phyloP scores from a whole-genome alignment of 1,140 invertebrate species.

The Drosophila funebris region DNA sequence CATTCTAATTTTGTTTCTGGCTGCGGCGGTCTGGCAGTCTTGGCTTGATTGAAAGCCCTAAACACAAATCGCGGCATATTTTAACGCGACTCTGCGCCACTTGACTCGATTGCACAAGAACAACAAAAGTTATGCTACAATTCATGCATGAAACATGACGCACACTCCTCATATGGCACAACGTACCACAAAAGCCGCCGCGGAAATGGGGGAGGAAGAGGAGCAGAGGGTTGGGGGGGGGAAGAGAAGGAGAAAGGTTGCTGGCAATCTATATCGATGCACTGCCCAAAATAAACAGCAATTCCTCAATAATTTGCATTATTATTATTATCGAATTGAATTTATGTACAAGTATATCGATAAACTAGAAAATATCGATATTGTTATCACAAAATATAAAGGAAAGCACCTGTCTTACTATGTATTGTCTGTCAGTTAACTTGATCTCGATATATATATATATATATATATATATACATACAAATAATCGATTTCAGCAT shows the following conservation, averaged over 20 bases:
- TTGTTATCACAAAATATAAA: too few species aligned
- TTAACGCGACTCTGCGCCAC: slow-evolving; percentile 52
- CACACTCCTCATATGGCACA: slow-evolving; percentile 6
- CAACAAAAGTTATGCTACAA: slow-evolving; percentile 74
- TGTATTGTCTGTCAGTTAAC: too few species aligned
- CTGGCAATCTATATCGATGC: background rate
- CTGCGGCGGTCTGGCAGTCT: background rate
- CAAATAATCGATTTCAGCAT: too few species aligned
- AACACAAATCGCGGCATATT: slow-evolving; percentile 62
- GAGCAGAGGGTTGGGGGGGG: too few species aligned
- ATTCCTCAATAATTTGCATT: too few species aligned
- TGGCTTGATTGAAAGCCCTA: slow-evolving; percentile 52
- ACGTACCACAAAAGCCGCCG: background rate
- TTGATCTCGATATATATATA: too few species aligned
- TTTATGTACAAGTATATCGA: too few species aligned
- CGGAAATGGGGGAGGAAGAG: background rate
- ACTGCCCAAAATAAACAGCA: background rate
- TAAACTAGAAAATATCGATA: too few species aligned
- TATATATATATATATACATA: too few species aligned
- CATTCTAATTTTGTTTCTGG: slow-evolving; percentile 1
- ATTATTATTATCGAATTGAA: too few species aligned
- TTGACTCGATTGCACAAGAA: slow-evolving; percentile 73
- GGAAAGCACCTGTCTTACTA: too few species aligned
- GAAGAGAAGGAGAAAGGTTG: background rate
- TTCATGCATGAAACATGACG: slow-evolving; percentile 75